Evolutionary conservation across 2,797 vertebrate genomes (phyloP).

Genomic region (Rhinatrema bivittatum): DNA sequence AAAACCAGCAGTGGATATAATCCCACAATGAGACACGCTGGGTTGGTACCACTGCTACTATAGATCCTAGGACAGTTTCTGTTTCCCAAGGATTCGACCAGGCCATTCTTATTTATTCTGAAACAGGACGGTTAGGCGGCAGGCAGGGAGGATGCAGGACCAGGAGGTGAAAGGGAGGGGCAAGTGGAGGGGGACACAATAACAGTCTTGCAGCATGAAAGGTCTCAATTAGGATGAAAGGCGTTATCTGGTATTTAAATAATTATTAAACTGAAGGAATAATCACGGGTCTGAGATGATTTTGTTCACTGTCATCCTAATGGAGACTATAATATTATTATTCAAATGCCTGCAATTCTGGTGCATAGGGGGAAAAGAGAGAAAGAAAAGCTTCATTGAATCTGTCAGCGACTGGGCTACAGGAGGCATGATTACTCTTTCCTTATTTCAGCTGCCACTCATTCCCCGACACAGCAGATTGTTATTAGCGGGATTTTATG

Average conservation of each 20-base stretch:
- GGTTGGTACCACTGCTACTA: too few relatives aligned
- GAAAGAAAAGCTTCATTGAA: slow-evolving; percentile 51
- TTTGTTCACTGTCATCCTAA: slow-evolving; percentile 64
- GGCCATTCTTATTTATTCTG: slow-evolving; percentile 13
- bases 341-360: slow-evolving; percentile 63
- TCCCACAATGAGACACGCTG: too few relatives aligned
- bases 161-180: slow-evolving; percentile 43
- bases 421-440: slow-evolving; percentile 58
- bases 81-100: too few relatives aligned
- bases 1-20: too few relatives aligned
- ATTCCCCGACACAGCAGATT: slow-evolving; percentile 44
- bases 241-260: slow-evolving; percentile 75
- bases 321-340: slow-evolving; percentile 68
- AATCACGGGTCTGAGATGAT: slow-evolving; percentile 65
- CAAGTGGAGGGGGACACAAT: slow-evolving; percentile 30
- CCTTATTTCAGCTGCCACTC: slow-evolving; percentile 66
- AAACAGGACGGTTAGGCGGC: slow-evolving; percentile 27
- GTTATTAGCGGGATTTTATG: slow-evolving; percentile 56
- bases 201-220: slow-evolving; percentile 49
- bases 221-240: slow-evolving; percentile 67
- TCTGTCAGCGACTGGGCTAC: slow-evolving; percentile 52
- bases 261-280: slow-evolving; percentile 73
- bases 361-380: slow-evolving; percentile 32
- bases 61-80: too few relatives aligned
- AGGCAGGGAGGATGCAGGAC: slow-evolving; percentile 41